Conservation (phyloP, 2,113 vertebrate species). For the Sterna hirundo region DNA sequence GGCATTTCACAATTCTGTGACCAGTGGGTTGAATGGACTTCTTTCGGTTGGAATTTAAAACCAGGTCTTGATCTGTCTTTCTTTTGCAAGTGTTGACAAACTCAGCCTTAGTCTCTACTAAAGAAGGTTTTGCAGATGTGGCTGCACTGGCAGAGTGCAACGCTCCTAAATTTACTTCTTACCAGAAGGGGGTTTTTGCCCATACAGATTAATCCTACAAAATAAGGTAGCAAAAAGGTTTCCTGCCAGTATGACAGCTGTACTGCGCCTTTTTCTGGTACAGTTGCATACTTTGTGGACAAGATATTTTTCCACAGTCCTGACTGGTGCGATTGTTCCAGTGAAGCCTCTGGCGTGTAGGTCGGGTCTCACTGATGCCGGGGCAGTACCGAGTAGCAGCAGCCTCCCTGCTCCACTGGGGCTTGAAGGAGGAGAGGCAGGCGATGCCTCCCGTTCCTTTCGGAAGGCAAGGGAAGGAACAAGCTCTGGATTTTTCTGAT, state of each 20-base stretch:
- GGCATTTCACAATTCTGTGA: neutral
- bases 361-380: fast-evolving
- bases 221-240: neutral
- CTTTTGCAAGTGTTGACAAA: neutral
- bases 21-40: neutral
- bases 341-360: neutral
- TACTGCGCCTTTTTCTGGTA: neutral
- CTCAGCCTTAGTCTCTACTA: neutral
- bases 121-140: neutral
- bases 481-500: neutral
- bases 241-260: neutral
- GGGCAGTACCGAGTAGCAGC: neutral
- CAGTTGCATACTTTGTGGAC: neutral
- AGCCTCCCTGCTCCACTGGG: neutral
- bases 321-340: neutral
- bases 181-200: neutral
- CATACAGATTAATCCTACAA: neutral
- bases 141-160: neutral
- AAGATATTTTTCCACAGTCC: neutral
- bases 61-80: neutral
- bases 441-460: neutral
- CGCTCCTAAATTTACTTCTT: neutral
- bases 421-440: neutral
- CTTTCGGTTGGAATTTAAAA: neutral
- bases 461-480: neutral